Evolutionary conservation across 2,888 invertebrate genomes (phyloP).

Genomic region (Meliscaeva auricollis): DNA sequence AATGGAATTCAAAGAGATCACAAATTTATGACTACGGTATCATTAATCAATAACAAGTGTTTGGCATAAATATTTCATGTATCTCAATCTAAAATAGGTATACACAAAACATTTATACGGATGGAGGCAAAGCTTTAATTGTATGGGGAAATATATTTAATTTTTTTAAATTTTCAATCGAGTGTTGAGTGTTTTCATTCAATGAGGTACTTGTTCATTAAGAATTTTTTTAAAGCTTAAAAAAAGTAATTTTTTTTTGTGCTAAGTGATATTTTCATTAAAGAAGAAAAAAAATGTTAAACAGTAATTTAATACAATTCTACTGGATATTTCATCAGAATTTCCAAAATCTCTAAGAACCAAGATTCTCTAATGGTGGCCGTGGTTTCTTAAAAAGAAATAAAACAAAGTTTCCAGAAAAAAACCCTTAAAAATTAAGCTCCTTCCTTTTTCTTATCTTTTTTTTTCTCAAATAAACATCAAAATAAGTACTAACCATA

Average conservation of each 20-base stretch:
- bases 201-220: conserved; percentile 21
- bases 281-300: neutral
- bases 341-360: too few species aligned
- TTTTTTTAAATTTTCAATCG: neutral
- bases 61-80: conserved; percentile 56
- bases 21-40: conserved; percentile 46
- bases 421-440: neutral
- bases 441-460: neutral
- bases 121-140: conserved; percentile 10
- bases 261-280: too few species aligned
- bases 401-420: neutral
- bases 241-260: too few species aligned
- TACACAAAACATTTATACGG: neutral
- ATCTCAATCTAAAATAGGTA: conserved; percentile 25
- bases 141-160: conserved; percentile 42
- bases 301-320: too few species aligned
- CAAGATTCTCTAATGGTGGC: too few species aligned
- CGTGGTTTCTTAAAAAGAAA: too few species aligned
- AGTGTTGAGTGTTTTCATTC: conserved; percentile 24
- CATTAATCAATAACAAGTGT: conserved; percentile 64
- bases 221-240: too few species aligned
- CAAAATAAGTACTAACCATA: conserved; percentile 3
- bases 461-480: neutral
- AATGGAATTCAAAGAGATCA: conserved; percentile 44
- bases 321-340: too few species aligned